Percentiles rank a stretch among this genome's conserved stretches.
Conservation (phyloP, 2,888 invertebrate genomes). For the Hirtodrosophila confusa region DNA sequence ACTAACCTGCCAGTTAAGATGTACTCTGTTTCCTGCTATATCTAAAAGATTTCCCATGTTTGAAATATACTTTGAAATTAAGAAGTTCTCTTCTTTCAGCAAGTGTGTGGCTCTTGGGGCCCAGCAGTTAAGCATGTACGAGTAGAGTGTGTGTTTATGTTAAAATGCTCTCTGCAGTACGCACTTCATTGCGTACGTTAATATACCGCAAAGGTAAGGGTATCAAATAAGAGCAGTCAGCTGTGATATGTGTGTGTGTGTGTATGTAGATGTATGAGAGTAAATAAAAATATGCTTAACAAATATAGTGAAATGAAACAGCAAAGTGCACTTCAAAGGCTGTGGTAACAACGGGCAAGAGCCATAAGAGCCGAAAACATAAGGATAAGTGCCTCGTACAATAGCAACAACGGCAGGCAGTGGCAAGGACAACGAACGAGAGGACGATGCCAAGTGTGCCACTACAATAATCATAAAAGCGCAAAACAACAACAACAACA, state of each 20-base stretch:
- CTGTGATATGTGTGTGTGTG: constrained; percentile 19
- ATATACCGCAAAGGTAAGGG: not conserved
- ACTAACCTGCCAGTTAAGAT: too few relatives aligned
- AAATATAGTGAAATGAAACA: constrained; percentile 78
- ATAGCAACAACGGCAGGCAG: constrained; percentile 38
- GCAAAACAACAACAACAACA: constrained; percentile 62
- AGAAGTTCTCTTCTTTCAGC: too few relatives aligned
- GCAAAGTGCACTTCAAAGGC: constrained; percentile 79
- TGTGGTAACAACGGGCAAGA: constrained; percentile 55
- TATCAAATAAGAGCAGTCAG: constrained; percentile 8
- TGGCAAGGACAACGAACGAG: constrained; percentile 18
- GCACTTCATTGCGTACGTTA: not conserved
- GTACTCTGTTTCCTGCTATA: too few relatives aligned
- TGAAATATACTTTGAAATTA: too few relatives aligned
- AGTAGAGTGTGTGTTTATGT: too few relatives aligned
- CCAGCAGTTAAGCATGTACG: too few relatives aligned
- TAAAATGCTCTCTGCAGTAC: too few relatives aligned
- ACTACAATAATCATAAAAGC: constrained; percentile 79
- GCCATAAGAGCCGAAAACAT: constrained; percentile 68
- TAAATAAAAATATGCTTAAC: constrained; percentile 72
- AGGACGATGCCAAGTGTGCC: constrained; percentile 51
- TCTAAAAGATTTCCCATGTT: too few relatives aligned
- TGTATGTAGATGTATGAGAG: constrained; percentile 27
- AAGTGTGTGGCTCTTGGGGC: too few relatives aligned
- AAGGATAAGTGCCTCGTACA: constrained; percentile 64